Evolutionary conservation across 2,797 vertebrate species (phyloP).

Genomic region (Numenius phaeopus): DNA sequence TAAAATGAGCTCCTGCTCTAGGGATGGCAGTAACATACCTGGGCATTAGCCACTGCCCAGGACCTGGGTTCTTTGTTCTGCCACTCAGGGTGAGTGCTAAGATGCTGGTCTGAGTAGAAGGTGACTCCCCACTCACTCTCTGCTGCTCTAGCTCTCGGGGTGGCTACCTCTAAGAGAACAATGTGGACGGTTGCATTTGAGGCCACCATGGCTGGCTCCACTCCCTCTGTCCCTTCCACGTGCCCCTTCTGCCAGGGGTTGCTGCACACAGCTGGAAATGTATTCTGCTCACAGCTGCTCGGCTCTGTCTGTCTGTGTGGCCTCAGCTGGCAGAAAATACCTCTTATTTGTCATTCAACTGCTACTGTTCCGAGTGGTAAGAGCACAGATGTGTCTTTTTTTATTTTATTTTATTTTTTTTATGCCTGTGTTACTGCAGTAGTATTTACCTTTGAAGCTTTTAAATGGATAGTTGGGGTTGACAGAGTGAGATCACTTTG

Average conservation of each 20-base stretch:
- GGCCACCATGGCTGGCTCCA: background rate
- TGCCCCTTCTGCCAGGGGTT: background rate
- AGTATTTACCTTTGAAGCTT: background rate
- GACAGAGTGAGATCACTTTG: background rate
- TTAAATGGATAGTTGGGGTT: background rate
- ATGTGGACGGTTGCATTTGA: background rate
- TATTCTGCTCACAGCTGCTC: background rate
- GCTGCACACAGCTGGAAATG: background rate
- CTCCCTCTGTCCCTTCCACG: background rate
- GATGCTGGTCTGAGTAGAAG: background rate
- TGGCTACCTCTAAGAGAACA: background rate
- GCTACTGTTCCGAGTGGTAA: background rate
- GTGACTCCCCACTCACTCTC: rapidly evolving
- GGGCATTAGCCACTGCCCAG: background rate
- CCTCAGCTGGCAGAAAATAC: background rate
- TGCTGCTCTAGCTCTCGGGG: background rate
- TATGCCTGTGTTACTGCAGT: background rate
- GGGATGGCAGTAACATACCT: background rate
- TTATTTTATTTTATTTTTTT: too few relatives aligned
- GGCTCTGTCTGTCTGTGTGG: background rate
- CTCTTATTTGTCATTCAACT: background rate
- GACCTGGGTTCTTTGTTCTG: background rate
- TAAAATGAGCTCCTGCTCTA: background rate
- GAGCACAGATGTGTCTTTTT: background rate
- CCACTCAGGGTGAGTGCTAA: background rate